These are phyloP conservation scores for Ranitomeya variabilis DNA, from an alignment of 2,113 vertebrate species.

Conservation along the genomic window DNA sequence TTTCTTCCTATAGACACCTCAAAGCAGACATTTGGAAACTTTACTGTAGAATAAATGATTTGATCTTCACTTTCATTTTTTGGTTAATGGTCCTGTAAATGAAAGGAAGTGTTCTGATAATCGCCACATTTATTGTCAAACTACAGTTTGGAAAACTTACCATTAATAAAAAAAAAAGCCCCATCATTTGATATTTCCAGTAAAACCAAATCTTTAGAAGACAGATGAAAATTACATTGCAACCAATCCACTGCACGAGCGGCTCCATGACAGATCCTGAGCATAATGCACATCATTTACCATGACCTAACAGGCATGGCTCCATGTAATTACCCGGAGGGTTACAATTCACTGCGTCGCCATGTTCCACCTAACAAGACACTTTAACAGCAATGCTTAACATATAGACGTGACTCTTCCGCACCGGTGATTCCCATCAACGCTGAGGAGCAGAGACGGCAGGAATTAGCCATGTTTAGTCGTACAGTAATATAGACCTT, in stretches of 20 bases:
- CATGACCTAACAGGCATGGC: conserved; percentile 10
- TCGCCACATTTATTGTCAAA: background rate
- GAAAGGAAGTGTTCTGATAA: background rate
- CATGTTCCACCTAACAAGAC: conserved; percentile 1
- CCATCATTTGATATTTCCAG: background rate
- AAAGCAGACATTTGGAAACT: background rate
- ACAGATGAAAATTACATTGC: background rate
- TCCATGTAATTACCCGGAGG: conserved; percentile 10
- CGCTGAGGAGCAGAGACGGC: background rate
- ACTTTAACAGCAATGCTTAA: background rate
- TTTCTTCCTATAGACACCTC: background rate
- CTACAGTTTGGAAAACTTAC: background rate
- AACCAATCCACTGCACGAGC: background rate
- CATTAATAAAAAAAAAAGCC: background rate
- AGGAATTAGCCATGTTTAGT: background rate
- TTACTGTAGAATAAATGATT: background rate
- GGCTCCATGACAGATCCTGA: background rate
- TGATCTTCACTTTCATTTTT: background rate
- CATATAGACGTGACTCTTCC: background rate
- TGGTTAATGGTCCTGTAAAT: background rate
- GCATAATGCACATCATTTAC: conserved; percentile 19
- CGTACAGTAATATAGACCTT: no score
- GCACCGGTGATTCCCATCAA: background rate
- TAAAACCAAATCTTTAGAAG: background rate
- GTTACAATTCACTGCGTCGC: background rate